Percentiles rank a stretch among this genome's conserved stretches.
phyloP scores from a whole-genome alignment of 2,888 invertebrate species.

The Nowickia ferox region DNA sequence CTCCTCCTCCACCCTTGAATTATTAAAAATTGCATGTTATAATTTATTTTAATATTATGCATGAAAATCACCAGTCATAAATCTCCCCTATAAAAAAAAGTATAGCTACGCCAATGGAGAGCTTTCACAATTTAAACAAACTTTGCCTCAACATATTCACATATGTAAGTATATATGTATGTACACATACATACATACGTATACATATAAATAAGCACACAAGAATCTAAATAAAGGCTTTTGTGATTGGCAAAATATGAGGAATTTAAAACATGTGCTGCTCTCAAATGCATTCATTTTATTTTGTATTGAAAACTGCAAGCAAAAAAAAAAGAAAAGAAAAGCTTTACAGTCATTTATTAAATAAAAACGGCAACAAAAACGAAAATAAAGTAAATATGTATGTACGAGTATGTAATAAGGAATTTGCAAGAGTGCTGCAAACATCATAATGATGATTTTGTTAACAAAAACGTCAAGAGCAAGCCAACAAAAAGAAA shows the following conservation, averaged over 20 bases:
- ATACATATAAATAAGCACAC: too few relatives aligned
- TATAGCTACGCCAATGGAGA: too few relatives aligned
- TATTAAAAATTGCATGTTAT: too few relatives aligned
- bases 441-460: constrained; percentile 54
- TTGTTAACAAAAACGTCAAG: constrained; percentile 51
- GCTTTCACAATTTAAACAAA: too few relatives aligned
- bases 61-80: too few relatives aligned
- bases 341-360: not conserved
- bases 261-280: constrained; percentile 9
- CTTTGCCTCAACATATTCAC: not conserved
- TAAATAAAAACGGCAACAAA: constrained; percentile 12
- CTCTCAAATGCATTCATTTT: constrained; percentile 2
- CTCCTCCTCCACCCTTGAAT: too few relatives aligned
- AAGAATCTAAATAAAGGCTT: constrained; percentile 2
- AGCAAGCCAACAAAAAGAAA: not conserved
- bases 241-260: not conserved
- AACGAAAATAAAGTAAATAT: not conserved
- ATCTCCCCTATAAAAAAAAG: too few relatives aligned
- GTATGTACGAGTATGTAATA: too few relatives aligned
- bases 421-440: constrained; percentile 37
- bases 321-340: not conserved
- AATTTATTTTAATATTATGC: too few relatives aligned
- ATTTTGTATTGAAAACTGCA: constrained; percentile 7
- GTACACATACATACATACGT: not conserved
- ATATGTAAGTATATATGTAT: too few relatives aligned